Percentiles rank a stretch among this genome's conserved stretches.
phyloP scores from a whole-genome alignment of 2,888 invertebrate species.

The Temnothorax rugatulus region DNA sequence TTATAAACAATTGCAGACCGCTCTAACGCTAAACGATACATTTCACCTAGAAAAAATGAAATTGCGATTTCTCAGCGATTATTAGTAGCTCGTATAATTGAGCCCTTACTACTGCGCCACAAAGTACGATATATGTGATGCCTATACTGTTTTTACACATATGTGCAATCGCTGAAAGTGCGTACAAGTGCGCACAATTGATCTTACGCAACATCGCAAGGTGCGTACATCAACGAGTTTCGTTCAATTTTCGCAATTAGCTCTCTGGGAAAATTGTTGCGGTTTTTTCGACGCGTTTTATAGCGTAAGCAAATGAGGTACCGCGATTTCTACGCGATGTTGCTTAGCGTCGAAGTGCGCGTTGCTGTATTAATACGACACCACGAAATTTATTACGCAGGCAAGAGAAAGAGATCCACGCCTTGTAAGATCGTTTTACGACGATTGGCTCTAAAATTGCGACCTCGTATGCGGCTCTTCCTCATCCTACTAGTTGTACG shows the following conservation, averaged over 20 bases:
- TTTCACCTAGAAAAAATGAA: conserved; percentile 27
- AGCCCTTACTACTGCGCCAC: conserved; percentile 60
- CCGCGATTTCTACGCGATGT: neutral
- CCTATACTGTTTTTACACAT: neutral
- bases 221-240: conserved; percentile 25
- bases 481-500: neutral
- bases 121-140: conserved; percentile 4
- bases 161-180: conserved; percentile 27
- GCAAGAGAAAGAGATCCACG: conserved; percentile 4
- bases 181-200: conserved; percentile 26
- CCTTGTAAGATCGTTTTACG: conserved; percentile 34
- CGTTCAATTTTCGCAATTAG: conserved; percentile 49
- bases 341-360: neutral
- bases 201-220: conserved; percentile 29
- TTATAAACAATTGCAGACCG: neutral
- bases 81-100: conserved; percentile 55
- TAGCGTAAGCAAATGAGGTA: conserved; percentile 37
- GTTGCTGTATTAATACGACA: conserved; percentile 15
- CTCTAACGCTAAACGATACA: neutral
- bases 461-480: neutral
- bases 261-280: conserved; percentile 9
- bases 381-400: neutral
- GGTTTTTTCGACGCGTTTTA: conserved; percentile 23
- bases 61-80: conserved; percentile 35
- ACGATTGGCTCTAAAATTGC: conserved; percentile 14